These are phyloP conservation scores for Columba livia DNA, from an alignment of 2,113 vertebrate genomes.

Conservation along the genomic window DNA sequence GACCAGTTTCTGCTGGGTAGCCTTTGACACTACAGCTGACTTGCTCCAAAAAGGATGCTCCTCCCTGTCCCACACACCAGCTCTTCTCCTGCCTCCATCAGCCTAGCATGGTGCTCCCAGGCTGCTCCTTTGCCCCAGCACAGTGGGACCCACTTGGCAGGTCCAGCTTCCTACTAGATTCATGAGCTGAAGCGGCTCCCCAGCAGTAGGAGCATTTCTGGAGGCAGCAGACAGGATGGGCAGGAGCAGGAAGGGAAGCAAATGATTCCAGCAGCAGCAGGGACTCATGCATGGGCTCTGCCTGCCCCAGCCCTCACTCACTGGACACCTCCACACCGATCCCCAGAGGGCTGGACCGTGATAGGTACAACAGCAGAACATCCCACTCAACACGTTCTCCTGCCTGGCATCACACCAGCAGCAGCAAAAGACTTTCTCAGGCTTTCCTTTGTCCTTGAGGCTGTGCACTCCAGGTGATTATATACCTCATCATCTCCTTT, in stretches of 20 bases:
- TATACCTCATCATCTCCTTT: neutral
- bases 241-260: neutral
- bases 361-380: neutral
- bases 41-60: neutral
- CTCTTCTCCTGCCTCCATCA: neutral
- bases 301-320: neutral
- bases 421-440: neutral
- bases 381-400: accelerated
- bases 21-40: accelerated
- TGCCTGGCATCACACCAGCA: neutral
- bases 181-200: neutral
- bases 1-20: neutral
- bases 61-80: neutral
- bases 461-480: neutral
- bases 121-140: neutral
- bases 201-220: accelerated
- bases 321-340: neutral
- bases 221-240: neutral
- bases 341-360: neutral
- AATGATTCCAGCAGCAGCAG: neutral
- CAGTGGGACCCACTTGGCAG: neutral
- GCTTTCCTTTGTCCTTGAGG: neutral
- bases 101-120: neutral
- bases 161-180: neutral
- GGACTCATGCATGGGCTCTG: neutral